Evolutionary conservation across 2,888 invertebrate genomes (phyloP).

Genomic region (Chaetogeoica ovagalla): DNA sequence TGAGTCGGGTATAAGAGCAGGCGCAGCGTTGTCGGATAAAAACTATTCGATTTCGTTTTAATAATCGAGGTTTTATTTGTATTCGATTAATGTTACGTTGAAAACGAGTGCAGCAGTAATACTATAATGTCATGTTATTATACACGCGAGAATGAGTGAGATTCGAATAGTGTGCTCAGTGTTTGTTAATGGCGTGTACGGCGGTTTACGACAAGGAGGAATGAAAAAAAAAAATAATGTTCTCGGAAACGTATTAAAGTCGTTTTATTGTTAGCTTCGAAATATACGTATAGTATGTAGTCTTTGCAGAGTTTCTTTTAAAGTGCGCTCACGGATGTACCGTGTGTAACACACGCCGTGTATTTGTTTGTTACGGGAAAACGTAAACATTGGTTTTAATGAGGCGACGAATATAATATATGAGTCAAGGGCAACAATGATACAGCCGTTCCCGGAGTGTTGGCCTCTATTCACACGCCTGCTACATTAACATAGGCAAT

Average conservation of each 20-base stretch:
- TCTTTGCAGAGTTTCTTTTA: not conserved
- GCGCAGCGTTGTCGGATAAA: no score
- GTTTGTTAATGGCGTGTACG: not conserved
- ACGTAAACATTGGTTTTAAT: conserved; percentile 29
- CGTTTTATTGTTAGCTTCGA: not conserved
- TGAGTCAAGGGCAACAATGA: conserved; percentile 36
- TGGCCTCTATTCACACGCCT: conserved; percentile 39
- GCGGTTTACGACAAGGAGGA: no score
- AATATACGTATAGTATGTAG: no score
- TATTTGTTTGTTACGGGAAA: conserved; percentile 25
- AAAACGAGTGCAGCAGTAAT: not conserved
- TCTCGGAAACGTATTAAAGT: not conserved
- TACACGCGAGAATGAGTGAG: not conserved
- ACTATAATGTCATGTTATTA: no score
- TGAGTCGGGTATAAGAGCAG: no score
- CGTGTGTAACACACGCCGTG: no score
- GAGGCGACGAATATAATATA: conserved; percentile 21
- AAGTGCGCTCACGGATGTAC: not conserved
- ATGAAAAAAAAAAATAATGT: not conserved
- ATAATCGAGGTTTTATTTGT: no score
- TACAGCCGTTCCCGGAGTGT: conserved; percentile 17
- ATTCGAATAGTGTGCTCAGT: not conserved
- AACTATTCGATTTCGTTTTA: no score
- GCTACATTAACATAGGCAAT: conserved; percentile 33
- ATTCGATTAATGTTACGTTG: not conserved